These are phyloP conservation scores for Poicephalus meyeri DNA, from an alignment of 2,113 vertebrate genomes.

Conservation along the genomic window DNA sequence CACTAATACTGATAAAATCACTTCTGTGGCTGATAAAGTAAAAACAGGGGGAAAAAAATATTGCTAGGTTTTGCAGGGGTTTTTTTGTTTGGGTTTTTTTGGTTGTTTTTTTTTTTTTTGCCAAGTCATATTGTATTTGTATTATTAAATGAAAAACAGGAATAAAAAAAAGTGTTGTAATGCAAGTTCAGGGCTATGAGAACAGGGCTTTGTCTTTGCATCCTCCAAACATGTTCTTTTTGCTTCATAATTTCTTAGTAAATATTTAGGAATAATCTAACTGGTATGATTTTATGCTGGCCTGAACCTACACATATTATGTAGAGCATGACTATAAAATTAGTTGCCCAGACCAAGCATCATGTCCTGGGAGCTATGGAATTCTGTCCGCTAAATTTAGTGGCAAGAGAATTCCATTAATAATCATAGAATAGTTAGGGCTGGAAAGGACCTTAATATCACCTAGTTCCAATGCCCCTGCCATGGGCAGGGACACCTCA, in stretches of 20 bases:
- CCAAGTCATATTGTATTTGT: neutral
- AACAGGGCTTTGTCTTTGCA: neutral
- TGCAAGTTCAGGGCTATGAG: neutral
- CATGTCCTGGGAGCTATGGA: neutral
- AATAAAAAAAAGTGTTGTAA: neutral
- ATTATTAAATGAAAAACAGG: neutral
- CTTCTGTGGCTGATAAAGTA: neutral
- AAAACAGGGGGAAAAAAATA: neutral
- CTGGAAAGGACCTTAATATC: too few relatives aligned
- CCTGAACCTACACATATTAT: neutral
- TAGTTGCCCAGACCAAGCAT: neutral
- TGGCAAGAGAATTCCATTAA: neutral
- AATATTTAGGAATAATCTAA: neutral
- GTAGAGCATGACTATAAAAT: neutral
- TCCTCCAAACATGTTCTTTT: neutral
- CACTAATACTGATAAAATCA: neutral
- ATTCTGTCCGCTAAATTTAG: neutral
- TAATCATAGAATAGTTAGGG: too few relatives aligned
- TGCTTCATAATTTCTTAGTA: neutral
- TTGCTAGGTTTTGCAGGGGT: neutral
- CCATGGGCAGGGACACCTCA: too few relatives aligned
- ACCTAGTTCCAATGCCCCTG: too few relatives aligned
- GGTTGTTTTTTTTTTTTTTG: neutral
- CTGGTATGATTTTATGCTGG: neutral
- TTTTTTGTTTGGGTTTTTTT: neutral